Base-by-base conservation (phyloP, 2,888 invertebrate genomes). In the Trachelus iudaicus region DNA sequence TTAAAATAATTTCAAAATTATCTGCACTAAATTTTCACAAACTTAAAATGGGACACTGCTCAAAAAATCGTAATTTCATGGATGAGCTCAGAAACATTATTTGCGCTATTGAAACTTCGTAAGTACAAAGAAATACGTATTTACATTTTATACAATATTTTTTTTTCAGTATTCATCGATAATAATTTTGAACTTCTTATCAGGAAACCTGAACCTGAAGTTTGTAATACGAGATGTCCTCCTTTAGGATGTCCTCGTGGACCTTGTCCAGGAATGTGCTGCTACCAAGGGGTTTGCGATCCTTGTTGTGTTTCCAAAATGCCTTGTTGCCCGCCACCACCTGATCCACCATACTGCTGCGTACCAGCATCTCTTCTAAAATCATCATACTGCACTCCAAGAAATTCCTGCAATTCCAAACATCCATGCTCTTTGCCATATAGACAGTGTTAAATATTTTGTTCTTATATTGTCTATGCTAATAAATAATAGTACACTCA, bases 171-270 rank as follows among this genome's bases (percentile, higher is more conserved):
- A 40, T 6, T 40, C 40, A 1, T 15, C 40, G 4, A 15, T 15
- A 40, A 40, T 15, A 40, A 40, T 15, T 15, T 40, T 40, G 40
- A 6, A 15, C 6, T 40, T 40, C 4, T 75, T 33, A 73, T 37
- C 40, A 89, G 89, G 71, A 85, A 86, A 76, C 87, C 86, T 23
- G 88, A 89, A 73, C 87, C 89, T 35, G 88, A 89, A 79, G 77
- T 84, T 1, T 89, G 88, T 74, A 89, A 89, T 40, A 74, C 82
- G 11, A 83, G 85, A 69, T 89, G 89, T 75, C 88, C 89, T 40
- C 87, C 89, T 37, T 81, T 88, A 1, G 88, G 88, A 30, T 89
- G 89, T 76, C 40, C 40, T 77, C 79, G 79, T 68, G 89, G 88
- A 73, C 87, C 88, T 3, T 89, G 88, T 78, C 88, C 87, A n/a